Base-by-base conservation (phyloP, 2,888 invertebrate species). In the Molorchus minor region DNA sequence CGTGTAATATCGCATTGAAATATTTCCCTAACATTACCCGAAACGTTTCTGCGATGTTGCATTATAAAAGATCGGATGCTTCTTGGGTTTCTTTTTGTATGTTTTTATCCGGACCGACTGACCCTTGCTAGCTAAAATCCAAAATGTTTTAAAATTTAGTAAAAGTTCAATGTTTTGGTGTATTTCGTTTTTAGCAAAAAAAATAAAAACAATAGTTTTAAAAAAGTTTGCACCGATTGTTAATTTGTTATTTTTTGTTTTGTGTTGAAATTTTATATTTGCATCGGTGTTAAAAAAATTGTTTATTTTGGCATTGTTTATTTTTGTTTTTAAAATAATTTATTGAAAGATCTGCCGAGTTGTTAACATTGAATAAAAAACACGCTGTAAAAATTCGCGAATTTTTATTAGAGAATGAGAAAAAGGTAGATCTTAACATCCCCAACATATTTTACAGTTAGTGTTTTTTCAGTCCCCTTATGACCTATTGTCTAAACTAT, bases 1-100 rank as follows among this genome's bases (percentile, higher is more conserved):
- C n/a, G 33, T 53, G 62, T 59, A 62, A 62, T 65, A 65, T 65
- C 58, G 61, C 62, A 65, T 65, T 15, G 62, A 65, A 65, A 63
- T 62, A 59, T 63, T 59, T 53, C 44, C 49, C 57, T 29, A 43
- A 41, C 12, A 16, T n/a, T 8, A 2, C 35, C 21, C 30, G 47
- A 62, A 62, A 65, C 57, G 60, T 62, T 65, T 65, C 62, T 62
- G 65, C 56, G 65, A 65, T 63, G 51, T 61, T 58, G 55, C 59
- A 43, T 29, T 29, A 36, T 17, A 38, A 13, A 10, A 35, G 20
- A n/a, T 3, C 17, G 19, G 41, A 53, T 20, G 43, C 33, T 20
- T 20, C 16, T n/a, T 19, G 13, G 2, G 15, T 16, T 19, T 52
- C 47, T 58, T 58, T 10, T 40, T 55, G 49, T 38, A 21, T 21